Base-by-base conservation (phyloP, 2,888 invertebrate species). In the Anorthoa munda region DNA sequence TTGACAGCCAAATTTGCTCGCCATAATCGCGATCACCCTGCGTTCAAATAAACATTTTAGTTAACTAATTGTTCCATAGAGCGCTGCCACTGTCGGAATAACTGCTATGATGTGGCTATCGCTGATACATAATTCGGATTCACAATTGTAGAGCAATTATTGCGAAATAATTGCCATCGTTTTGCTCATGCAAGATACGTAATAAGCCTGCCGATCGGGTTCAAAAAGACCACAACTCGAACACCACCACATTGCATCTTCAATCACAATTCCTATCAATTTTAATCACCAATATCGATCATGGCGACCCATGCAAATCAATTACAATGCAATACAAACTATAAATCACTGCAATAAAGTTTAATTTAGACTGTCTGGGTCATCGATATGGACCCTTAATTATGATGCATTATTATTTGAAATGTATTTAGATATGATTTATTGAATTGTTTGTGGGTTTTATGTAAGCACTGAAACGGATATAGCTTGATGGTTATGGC, bases 181-280 rank as follows among this genome's bases (percentile, higher is more conserved):
- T n/a, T n/a, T n/a, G n/a, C n/a, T n/a, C n/a, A n/a, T n/a, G n/a
- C n/a, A n/a, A n/a, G n/a, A n/a, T n/a, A n/a, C n/a, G n/a, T n/a
- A n/a, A n/a, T n/a, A n/a, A n/a, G n/a, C n/a, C n/a, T n/a, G n/a
- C n/a, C 39, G 39, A 39, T 39, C 50, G 21, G 21, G 17, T 66
- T 66, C 13, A 82, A 31, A 31, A 66, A 23, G 58, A 58, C 12
- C 21, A 59, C 45, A 71, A 53, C 48, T 53, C 21, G 0, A 23
- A 63, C 56, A 83, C 31, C 18, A 64, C 12, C 51, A 61, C 15
- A 50, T 21, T 58, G 65, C 59, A 68, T 77, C 77, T 74, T 83
- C 83, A 81, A 75, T 75, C 75, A 75, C 50, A 74, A 66, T 71
- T 67, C 15, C 72, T 76, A 85, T 84, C 79, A 77, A 77, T 79